Evolutionary conservation across 1,140 invertebrate genomes (phyloP), one percentile per base, ranked within the genome.

Genomic region (Drosophila setifemur): DNA sequence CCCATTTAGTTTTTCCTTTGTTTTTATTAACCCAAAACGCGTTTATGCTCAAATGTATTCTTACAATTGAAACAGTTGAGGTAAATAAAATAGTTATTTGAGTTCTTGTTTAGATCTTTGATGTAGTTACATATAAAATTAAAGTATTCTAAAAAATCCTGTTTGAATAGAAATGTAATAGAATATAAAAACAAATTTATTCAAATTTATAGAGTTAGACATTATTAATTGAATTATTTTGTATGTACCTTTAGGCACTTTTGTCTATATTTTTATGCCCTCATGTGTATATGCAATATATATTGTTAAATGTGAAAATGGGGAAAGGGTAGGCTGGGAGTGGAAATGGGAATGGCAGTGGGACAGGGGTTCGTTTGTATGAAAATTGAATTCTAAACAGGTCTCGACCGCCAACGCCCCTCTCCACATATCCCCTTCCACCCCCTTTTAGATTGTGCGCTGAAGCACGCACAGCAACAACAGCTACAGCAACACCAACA

Each of bases 301-400:
- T 23, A 23, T 23, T 23, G 29, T 31, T 31, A 11, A 31, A 37
- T 37, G 6, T 12, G 33, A 14, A 16, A 37, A 18, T 12, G 5
- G 33, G 33, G 14, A 0, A 0, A 23, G 28, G 26, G 39, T n/a
- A 39, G 21, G n/a, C n/a, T 52, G 0, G 19, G 6, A 28, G 25
- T 16, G 48, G 31, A 21, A 47, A 29, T 49, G 66, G 45, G 57
- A 43, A 25, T 44, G 31, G 19, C 31, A 47, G 4, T 40, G 48
- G 72, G 63, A 63, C 45, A 25, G 73, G 43, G 66, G 55, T 79
- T 75, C 69, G 68, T 71, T 77, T 86, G 81, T 86, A 86, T 86
- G 76, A 86, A 86, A 86, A 86, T 86, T 86, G 82, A 86, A 86
- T 86, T 86, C 81, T 87, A 86, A 86, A 86, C 82, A 86, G 81